Conservation (phyloP, 2,113 vertebrate species). For the Pycnonotus jocosus region DNA sequence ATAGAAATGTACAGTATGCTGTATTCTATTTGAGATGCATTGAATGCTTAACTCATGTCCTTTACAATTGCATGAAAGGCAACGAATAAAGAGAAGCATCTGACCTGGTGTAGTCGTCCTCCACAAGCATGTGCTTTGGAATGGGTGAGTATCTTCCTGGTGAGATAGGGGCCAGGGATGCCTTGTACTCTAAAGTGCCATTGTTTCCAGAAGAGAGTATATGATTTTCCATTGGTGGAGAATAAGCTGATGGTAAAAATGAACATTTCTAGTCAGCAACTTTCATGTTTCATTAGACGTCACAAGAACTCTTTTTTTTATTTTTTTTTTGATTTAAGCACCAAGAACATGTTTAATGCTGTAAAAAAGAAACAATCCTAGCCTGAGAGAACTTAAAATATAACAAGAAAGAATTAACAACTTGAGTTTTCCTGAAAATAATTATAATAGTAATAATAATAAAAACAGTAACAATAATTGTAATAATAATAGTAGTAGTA, state of each 20-base stretch:
- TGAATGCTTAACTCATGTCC: background rate
- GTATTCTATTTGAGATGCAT: background rate
- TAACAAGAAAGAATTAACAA: background rate
- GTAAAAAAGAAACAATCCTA: background rate
- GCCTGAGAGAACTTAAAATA: background rate
- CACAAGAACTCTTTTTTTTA: background rate
- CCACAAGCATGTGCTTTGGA: slow-evolving; percentile 91
- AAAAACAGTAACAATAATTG: fast-evolving
- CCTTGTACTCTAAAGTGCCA: slow-evolving; percentile 94
- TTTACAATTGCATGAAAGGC: background rate
- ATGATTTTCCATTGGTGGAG: slow-evolving; percentile 93
- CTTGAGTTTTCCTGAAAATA: background rate
- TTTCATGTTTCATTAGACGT: background rate
- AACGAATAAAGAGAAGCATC: slow-evolving; percentile 62
- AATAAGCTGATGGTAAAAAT: slow-evolving; percentile 77
- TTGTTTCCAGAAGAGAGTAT: slow-evolving; percentile 87
- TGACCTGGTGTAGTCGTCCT: slow-evolving; percentile 97
- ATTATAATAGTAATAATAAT: too few relatives aligned
- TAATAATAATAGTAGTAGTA: background rate
- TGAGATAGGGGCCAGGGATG: slow-evolving; percentile 85
- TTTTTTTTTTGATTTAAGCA: background rate
- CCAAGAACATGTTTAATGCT: background rate
- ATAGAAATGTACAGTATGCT: background rate
- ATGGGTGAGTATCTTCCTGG: slow-evolving; percentile 93
- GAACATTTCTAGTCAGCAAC: background rate